These are phyloP conservation scores for Esox niger DNA, from an alignment of 2,113 vertebrate genomes.

Conservation along the genomic window DNA sequence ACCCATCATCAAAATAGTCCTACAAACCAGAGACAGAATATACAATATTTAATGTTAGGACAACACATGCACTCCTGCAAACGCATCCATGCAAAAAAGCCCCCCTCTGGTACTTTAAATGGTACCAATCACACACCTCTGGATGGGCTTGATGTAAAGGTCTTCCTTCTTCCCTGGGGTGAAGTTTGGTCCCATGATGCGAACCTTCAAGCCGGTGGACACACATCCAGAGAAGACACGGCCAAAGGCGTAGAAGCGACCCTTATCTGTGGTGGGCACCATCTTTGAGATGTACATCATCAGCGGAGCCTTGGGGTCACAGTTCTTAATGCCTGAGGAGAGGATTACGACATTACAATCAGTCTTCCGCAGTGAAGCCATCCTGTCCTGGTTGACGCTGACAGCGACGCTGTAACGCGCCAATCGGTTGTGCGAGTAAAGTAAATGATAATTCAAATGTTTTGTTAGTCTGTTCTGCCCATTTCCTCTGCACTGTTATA, in stretches of 20 bases:
- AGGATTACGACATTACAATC: not conserved
- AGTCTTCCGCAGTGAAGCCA: too few species aligned
- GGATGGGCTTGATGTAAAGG: conserved; percentile 85
- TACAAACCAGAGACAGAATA: conserved; percentile 25
- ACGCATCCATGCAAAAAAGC: not conserved
- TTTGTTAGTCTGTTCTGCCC: not conserved
- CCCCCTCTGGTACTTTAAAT: not conserved
- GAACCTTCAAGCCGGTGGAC: conserved; percentile 83
- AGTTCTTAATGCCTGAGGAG: conserved; percentile 81
- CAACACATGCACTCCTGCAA: not conserved
- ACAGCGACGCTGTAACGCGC: not conserved
- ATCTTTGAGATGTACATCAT: conserved; percentile 93
- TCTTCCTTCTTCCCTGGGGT: conserved; percentile 86
- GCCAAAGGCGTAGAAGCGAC: conserved; percentile 84
- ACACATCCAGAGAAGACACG: conserved; percentile 84
- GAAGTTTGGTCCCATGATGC: conserved; percentile 88
- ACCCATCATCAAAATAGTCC: conserved; percentile 89
- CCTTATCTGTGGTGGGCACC: conserved; percentile 86
- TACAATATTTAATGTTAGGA: not conserved
- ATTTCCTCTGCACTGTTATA: too few species aligned
- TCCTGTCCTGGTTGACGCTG: not conserved
- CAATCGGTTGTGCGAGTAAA: not conserved
- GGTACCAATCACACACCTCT: conserved; percentile 67
- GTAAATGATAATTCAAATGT: too few species aligned
- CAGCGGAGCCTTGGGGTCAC: conserved; percentile 82